Percentiles rank a stretch among this genome's conserved stretches.
phyloP scores from a whole-genome alignment of 2,797 vertebrate genomes.

The Eulemur mongoz region DNA sequence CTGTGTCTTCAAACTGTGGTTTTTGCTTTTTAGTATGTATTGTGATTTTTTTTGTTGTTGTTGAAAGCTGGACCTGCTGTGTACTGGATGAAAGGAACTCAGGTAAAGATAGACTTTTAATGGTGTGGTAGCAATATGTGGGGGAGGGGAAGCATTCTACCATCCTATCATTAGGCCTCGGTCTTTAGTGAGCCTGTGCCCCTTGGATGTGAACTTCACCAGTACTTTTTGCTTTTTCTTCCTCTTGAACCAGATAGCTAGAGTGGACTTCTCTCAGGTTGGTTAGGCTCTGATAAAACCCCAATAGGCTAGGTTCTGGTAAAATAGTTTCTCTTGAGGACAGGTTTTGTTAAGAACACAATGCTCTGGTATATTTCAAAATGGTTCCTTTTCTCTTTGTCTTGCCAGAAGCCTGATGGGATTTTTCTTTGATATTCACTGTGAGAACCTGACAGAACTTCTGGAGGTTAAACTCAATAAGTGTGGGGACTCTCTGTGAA shows the following conservation, averaged over 20 bases:
- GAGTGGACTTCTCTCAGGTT: not conserved
- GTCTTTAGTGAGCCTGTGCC: not conserved
- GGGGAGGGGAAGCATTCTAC: not conserved
- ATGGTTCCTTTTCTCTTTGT: not conserved
- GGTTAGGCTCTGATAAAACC: not conserved
- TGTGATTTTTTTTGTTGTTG: not conserved
- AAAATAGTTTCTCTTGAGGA: slow-evolving; percentile 24
- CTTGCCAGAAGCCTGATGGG: not conserved
- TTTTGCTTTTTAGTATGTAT: not conserved
- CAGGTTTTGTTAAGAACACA: not conserved
- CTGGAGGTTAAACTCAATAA: not conserved
- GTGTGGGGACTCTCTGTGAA: not conserved
- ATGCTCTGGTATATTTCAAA: not conserved
- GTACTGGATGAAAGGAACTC: not conserved
- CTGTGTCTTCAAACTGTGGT: not conserved
- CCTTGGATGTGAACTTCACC: not conserved
- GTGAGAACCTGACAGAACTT: not conserved
- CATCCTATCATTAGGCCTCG: not conserved
- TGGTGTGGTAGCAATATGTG: not conserved
- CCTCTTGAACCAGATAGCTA: not conserved
- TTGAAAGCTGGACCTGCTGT: not conserved
- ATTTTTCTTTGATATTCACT: not conserved
- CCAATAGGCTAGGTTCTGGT: not conserved
- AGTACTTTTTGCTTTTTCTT: not conserved
- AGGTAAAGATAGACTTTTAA: not conserved